phyloP scores from a whole-genome alignment of 2,113 vertebrate species.

The Coturnix japonica region DNA sequence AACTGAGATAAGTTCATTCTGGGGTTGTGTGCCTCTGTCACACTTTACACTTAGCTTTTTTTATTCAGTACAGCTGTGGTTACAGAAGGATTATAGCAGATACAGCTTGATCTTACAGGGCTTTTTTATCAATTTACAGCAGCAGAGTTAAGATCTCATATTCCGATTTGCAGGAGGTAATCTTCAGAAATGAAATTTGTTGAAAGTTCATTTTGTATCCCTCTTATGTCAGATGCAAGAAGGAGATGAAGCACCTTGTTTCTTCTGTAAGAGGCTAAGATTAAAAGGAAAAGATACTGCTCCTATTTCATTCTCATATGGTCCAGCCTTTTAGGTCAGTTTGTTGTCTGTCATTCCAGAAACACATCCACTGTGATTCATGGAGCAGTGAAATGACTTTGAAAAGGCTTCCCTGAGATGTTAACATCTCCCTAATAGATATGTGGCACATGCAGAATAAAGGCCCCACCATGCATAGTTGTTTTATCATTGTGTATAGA shows the following conservation, averaged over 20 bases:
- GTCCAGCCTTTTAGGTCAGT: not conserved
- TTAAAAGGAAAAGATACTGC: conserved; percentile 32
- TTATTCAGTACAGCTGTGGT: not conserved
- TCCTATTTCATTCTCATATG: conserved; percentile 30
- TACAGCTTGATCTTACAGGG: not conserved
- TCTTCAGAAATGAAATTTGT: conserved; percentile 58
- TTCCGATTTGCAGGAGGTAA: conserved; percentile 32
- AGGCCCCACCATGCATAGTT: not conserved
- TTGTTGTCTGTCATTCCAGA: conserved; percentile 4
- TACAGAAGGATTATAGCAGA: conserved; percentile 3
- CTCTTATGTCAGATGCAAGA: conserved; percentile 29
- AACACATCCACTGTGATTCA: not conserved
- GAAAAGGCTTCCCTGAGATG: not conserved
- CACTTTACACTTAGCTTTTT: not conserved
- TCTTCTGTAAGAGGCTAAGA: conserved; percentile 18
- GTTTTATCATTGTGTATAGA: not conserved
- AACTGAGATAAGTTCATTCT: not conserved
- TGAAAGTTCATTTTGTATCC: not conserved
- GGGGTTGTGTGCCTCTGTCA: not conserved
- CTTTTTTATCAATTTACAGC: conserved; percentile 54
- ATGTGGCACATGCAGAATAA: not conserved
- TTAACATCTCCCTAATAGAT: not conserved
- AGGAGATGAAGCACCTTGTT: conserved; percentile 47
- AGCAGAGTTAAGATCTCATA: conserved; percentile 51
- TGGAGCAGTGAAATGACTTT: not conserved